A percentile compares a stretch with the other conserved stretches of the same genome.
Conservation (phyloP, 2,113 vertebrate genomes). For the Varanus komodoensis region DNA sequence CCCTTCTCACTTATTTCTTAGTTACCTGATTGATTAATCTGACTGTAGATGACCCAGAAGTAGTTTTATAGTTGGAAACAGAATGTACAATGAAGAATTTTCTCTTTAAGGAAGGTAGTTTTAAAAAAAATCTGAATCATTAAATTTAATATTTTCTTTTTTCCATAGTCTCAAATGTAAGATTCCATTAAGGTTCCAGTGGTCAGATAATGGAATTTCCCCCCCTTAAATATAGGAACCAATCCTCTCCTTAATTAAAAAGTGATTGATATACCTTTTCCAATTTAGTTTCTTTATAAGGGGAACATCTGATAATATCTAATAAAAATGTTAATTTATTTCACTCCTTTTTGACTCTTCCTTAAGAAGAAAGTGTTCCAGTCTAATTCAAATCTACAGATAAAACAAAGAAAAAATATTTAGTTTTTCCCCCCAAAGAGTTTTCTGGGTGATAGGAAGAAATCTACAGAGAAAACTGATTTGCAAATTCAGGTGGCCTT, state of each 20-base stretch:
- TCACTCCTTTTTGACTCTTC: constrained; percentile 21
- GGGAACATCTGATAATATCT: constrained; percentile 53
- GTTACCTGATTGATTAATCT: constrained; percentile 1
- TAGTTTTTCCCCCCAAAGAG: not conserved
- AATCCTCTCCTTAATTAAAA: constrained; percentile 54
- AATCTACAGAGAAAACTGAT: not conserved
- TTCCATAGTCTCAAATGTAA: not conserved
- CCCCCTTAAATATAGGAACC: constrained; percentile 41
- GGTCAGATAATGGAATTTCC: constrained; percentile 44
- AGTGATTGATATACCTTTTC: constrained; percentile 26
- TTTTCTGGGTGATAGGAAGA: constrained; percentile 14
- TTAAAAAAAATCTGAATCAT: constrained; percentile 21
- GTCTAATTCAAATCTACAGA: constrained; percentile 37
- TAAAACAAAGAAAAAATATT: constrained; percentile 42
- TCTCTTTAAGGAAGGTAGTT: not conserved
- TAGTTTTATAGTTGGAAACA: not conserved
- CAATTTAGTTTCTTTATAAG: constrained; percentile 42
- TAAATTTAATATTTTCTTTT: constrained; percentile 21
- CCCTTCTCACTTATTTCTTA: not conserved
- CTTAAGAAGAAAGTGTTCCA: constrained; percentile 47
- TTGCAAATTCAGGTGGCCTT: constrained; percentile 19
- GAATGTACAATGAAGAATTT: constrained; percentile 23
- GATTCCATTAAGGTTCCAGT: constrained; percentile 41
- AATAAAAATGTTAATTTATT: constrained; percentile 42
- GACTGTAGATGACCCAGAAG: constrained; percentile 16